Percentiles rank a stretch among this genome's conserved stretches.
phyloP scores from a whole-genome alignment of 2,888 invertebrate genomes.

The Drosophila algonquin region DNA sequence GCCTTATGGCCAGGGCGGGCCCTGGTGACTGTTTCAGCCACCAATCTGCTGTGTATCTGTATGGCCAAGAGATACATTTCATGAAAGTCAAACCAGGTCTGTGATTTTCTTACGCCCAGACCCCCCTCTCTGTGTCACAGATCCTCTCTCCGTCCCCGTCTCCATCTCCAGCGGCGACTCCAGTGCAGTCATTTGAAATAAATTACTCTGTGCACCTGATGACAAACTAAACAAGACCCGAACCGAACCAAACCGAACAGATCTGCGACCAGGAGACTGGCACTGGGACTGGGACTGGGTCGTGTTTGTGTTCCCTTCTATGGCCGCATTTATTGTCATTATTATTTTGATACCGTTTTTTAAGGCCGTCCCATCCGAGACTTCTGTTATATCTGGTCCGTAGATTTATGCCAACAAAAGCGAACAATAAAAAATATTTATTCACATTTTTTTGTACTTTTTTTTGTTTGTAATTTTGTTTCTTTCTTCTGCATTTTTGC shows the following conservation, averaged over 20 bases:
- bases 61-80: slow-evolving; percentile 70
- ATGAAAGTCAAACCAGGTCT: slow-evolving; percentile 52
- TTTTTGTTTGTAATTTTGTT: slow-evolving; percentile 41
- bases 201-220: slow-evolving; percentile 81
- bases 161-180: slow-evolving; percentile 28
- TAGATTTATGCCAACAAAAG: slow-evolving; percentile 76
- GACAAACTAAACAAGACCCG: slow-evolving; percentile 56
- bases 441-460: slow-evolving; percentile 39
- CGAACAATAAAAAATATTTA: slow-evolving; percentile 59
- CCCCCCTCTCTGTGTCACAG: not conserved
- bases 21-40: slow-evolving; percentile 27
- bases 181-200: slow-evolving; percentile 77
- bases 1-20: slow-evolving; percentile 38
- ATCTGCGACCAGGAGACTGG: too few species aligned
- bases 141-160: slow-evolving; percentile 4
- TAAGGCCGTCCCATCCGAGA: slow-evolving; percentile 32
- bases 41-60: slow-evolving; percentile 37
- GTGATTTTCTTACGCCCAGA: slow-evolving; percentile 32
- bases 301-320: slow-evolving; percentile 25
- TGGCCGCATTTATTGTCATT: slow-evolving; percentile 75
- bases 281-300: too few species aligned
- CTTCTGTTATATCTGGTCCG: slow-evolving; percentile 55
- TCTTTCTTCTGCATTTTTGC: slow-evolving; percentile 17
- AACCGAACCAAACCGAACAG: not conserved
- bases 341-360: slow-evolving; percentile 70